A percentile compares a stretch with the other conserved stretches of the same genome.
Conservation (phyloP, 2,113 vertebrate species). For the Epinephelus moara region DNA sequence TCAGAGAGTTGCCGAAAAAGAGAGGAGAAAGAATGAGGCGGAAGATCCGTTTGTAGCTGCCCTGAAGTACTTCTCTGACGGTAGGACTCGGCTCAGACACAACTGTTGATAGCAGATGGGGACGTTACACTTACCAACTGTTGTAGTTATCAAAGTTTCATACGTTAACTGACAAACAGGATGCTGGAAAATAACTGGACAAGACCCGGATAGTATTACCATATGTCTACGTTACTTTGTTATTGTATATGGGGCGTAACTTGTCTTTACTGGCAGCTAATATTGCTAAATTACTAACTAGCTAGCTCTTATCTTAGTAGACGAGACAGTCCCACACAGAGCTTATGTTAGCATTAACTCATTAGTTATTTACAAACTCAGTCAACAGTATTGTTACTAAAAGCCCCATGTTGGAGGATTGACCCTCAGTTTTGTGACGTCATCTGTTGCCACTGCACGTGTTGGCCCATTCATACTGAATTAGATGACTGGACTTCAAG, state of each 20-base stretch:
- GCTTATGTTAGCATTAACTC: background rate
- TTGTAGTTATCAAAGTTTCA: background rate
- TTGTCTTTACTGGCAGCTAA: background rate
- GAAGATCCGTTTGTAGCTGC: constrained; percentile 81
- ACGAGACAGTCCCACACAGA: background rate
- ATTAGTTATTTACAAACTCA: background rate
- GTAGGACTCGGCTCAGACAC: constrained; percentile 53
- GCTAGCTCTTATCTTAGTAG: background rate
- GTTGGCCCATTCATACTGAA: background rate
- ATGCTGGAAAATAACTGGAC: background rate
- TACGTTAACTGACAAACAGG: background rate
- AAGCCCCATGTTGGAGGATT: background rate
- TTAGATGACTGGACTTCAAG: background rate
- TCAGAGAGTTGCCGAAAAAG: constrained; percentile 78
- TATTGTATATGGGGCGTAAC: background rate
- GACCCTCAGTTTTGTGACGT: background rate
- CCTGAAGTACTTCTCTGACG: constrained; percentile 84
- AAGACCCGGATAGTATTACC: background rate
- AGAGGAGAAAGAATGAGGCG: constrained; percentile 66
- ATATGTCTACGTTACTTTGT: background rate
- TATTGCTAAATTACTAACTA: background rate
- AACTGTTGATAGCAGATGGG: background rate
- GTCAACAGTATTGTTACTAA: background rate
- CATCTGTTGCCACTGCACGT: background rate
- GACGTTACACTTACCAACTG: background rate